Conservation (phyloP, 2,797 vertebrate species). For the Amblyraja radiata region DNA sequence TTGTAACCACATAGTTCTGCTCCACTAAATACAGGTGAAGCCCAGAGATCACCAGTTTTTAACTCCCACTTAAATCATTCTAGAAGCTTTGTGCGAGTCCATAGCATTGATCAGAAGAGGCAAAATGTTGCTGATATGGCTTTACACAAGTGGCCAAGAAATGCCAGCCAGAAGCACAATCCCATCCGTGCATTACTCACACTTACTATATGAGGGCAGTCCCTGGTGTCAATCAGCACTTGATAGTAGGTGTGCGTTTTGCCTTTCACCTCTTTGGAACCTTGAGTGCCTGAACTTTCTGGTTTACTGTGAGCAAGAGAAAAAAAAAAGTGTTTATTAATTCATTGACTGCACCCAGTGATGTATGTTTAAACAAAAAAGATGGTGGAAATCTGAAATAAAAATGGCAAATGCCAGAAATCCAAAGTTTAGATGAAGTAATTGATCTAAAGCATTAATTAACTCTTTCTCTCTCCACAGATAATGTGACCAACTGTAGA, state of each 20-base stretch:
- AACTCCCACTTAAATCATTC: background rate
- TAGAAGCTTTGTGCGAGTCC: background rate
- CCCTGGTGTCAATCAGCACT: slow-evolving; percentile 89
- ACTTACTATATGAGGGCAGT: slow-evolving; percentile 97
- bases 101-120: background rate
- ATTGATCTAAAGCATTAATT: no score
- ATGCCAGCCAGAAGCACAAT: no score
- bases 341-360: background rate
- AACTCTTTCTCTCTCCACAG: no score
- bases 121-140: background rate
- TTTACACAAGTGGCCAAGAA: no score
- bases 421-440: no score
- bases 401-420: no score
- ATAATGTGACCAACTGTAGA: no score
- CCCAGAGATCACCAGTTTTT: background rate
- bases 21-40: background rate
- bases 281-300: slow-evolving; percentile 70
- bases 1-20: background rate
- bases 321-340: slow-evolving; percentile 24
- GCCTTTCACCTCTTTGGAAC: slow-evolving; percentile 92
- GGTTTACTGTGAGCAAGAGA: slow-evolving; percentile 56
- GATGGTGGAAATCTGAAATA: no score
- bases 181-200: slow-evolving; percentile 6
- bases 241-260: slow-evolving; percentile 97
- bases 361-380: no score